Base-by-base conservation (phyloP, 2,888 invertebrate genomes). In the Matsumyia berberina region DNA sequence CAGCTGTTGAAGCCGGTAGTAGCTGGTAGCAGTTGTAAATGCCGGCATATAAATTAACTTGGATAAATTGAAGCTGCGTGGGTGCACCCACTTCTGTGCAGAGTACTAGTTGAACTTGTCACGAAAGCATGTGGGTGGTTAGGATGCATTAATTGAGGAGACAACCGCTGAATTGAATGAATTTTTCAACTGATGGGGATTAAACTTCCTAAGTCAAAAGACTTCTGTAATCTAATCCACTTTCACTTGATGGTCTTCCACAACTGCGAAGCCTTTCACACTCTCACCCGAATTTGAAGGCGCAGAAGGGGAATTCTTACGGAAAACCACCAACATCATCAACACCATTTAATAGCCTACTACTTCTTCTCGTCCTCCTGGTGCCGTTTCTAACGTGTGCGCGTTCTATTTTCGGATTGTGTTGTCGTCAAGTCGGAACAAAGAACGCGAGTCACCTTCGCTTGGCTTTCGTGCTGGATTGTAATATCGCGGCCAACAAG, bases 361-460 rank as follows among this genome's bases (percentile, higher is more conserved):
- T 42, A n/a, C 1, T 42, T 15, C 7, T 12, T 17, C 2, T 15
- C 8, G 8, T 17, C 44, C 8, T 44, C 5, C 8, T 5, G 6
- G 5, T 15, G 17, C 5, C 5, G n/a, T 17, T 5, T 46, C 15
- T 19, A 17, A 11, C 12, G n/a, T 49, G n/a, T 49, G 29, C 29
- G n/a, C 49, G 29, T 29, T 51, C 19, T 51, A 51, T 51, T 51
- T 51, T 51, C 7, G 51, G 51, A 51, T 51, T 51, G 29, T 51
- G 51, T 51, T 51, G 51, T 51, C 51, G 51, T 51, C 51, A 29
- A 29, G 51, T 51, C n/a, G 29, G 8, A 53, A 53, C 12, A 53
- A 62, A 17, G n/a, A 62, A 19, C 46, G 35, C 46, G 49, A 64
- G 62, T 64, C 62, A 64, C 62, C 62, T 64, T 64, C 35, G 46